phyloP scores from a whole-genome alignment of 1,140 invertebrate genomes.

The Hesperophylax magnus region DNA sequence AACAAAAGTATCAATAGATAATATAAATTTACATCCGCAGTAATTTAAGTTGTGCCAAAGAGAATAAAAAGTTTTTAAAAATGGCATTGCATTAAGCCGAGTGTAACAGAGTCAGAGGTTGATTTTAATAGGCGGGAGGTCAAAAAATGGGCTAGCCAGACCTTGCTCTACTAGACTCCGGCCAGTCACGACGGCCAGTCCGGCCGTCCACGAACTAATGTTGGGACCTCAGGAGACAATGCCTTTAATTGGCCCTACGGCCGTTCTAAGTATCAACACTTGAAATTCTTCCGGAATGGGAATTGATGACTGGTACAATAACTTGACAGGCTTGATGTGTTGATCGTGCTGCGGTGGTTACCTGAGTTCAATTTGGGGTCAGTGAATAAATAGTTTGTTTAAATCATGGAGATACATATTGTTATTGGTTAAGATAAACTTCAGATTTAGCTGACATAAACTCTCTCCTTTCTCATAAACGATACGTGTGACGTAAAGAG shows the following conservation, averaged over 20 bases:
- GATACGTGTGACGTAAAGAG: too few species aligned
- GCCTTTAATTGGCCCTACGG: not conserved
- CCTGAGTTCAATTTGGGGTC: too few species aligned
- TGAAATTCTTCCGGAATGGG: not conserved
- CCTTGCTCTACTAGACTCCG: not conserved
- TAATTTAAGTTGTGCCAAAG: not conserved
- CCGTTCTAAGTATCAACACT: not conserved
- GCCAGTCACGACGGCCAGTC: not conserved
- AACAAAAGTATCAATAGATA: too few species aligned
- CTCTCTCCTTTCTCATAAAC: too few species aligned
- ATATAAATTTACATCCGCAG: too few species aligned
- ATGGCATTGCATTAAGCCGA: not conserved
- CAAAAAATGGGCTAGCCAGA: conserved; percentile 6
- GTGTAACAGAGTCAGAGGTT: not conserved
- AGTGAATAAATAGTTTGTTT: too few species aligned
- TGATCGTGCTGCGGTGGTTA: not conserved
- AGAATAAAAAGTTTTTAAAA: not conserved
- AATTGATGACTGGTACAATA: not conserved
- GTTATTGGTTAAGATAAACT: too few species aligned
- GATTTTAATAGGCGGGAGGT: not conserved
- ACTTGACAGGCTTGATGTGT: not conserved
- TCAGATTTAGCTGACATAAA: too few species aligned
- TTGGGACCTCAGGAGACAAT: not conserved
- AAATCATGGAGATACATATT: too few species aligned
- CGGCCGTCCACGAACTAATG: not conserved